Base-by-base conservation (phyloP, 2,113 vertebrate species). In the Scartelaos histophorus region DNA sequence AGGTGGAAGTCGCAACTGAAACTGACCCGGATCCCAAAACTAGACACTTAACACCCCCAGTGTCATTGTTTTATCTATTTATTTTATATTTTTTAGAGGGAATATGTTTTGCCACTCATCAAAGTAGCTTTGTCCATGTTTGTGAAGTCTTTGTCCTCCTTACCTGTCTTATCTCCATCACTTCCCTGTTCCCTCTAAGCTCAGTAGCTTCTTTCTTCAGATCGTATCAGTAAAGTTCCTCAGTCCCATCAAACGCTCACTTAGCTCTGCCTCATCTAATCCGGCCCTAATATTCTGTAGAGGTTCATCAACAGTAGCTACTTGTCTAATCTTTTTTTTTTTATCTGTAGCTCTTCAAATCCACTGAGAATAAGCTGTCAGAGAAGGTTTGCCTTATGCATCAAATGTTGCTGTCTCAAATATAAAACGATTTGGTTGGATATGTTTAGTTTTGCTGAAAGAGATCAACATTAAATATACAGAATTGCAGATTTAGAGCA, bases 101-200 rank as follows among this genome's bases (percentile, higher is more conserved):
- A 43, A 43, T 11, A 43, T 43, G 38, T 43, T 9, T 43, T 43
- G 6, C 7, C 38, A 10, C 38, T 11, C 38, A 43, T 43, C 10
- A 7, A 43, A 6, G 35, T 38, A 38, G 35, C 35, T 38, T 38
- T 9, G 5, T 38, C 35, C 35, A 6, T 38, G 38, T 43, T 43
- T 43, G 38, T 7, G 7, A 43, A 43, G 38, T 7, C 10, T 7
- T 43, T 43, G 38, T 43, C 38, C 38, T 43, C 38, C 38, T 43
- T 10, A 10, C 10, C 38, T 69, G 45, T 80, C 65, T 29, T 45
- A 35, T 15, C 66, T 38, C 71, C 57, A 46, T n/a, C 54, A 43
- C 46, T 9, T 1, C 69, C 38, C 29, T 35, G 13, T 25, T 38
- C 16, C 76, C 46, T 51, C 74, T 34, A 60, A 71, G 43, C 13